These are phyloP conservation scores for Crocodylus rhombifer DNA, from an alignment of 2,797 vertebrate species.

Conservation along the genomic window DNA sequence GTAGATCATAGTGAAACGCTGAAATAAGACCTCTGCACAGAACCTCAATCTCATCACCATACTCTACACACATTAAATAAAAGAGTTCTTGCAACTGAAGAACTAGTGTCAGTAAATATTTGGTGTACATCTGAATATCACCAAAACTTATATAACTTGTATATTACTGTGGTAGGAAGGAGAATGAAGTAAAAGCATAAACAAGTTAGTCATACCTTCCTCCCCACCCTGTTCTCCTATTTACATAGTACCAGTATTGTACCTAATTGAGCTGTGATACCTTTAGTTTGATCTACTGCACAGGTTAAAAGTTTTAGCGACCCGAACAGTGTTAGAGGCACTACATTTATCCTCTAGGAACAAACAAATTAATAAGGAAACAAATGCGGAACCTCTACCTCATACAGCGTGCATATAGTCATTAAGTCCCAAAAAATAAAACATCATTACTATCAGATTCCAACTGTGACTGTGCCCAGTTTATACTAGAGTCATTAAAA, in stretches of 20 bases:
- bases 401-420: no score
- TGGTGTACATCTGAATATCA: background rate
- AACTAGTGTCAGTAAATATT: background rate
- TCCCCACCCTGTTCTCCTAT: background rate
- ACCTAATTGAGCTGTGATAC: background rate
- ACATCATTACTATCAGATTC: background rate
- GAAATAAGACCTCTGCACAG: background rate
- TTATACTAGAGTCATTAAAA: accelerated
- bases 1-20: background rate
- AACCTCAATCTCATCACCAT: background rate
- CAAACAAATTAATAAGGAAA: background rate
- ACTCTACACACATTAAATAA: background rate
- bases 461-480: accelerated
- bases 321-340: background rate
- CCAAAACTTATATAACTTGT: background rate
- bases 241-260: background rate
- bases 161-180: background rate
- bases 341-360: background rate
- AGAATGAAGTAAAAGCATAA: background rate
- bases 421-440: background rate
- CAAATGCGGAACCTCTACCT: background rate
- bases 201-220: background rate
- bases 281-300: background rate
- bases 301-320: background rate
- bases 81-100: background rate